These are phyloP conservation scores for Diaphora mendica DNA, from an alignment of 2,888 invertebrate species.

Conservation along the genomic window DNA sequence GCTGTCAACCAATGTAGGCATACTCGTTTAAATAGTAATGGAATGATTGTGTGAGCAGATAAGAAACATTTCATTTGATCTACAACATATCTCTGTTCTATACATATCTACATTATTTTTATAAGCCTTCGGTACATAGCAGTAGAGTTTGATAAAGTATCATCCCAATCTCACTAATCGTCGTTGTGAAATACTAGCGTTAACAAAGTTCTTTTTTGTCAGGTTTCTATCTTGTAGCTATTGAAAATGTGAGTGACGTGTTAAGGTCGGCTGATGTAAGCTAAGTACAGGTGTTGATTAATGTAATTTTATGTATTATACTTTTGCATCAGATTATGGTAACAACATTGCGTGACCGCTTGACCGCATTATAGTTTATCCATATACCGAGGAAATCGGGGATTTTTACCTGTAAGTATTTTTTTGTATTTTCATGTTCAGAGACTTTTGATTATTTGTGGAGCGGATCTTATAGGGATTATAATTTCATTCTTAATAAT, in stretches of 20 bases:
- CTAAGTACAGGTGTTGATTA: background rate
- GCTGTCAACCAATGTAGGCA: background rate
- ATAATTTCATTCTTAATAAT: no score
- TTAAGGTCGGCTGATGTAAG: conserved; percentile 5
- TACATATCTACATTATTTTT: background rate
- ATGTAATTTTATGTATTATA: background rate
- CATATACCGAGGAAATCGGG: background rate
- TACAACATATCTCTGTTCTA: background rate
- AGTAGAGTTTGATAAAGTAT: background rate
- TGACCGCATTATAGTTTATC: background rate
- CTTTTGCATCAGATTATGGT: conserved; percentile 13
- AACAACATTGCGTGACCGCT: conserved; percentile 9
- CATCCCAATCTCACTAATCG: no score
- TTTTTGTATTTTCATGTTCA: no score
- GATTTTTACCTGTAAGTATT: background rate
- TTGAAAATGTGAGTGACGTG: conserved; percentile 4
- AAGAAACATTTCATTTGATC: background rate
- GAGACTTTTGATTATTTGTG: no score
- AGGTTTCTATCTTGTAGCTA: background rate
- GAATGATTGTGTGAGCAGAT: no score
- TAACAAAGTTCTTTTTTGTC: conserved; percentile 1
- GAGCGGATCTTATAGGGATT: no score
- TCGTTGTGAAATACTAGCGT: no score
- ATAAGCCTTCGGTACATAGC: background rate
- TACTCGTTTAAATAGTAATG: no score